Evolutionary conservation across 1,140 invertebrate genomes (phyloP), one percentile per base, ranked within the genome.

Genomic region (Cecropterus lyciades): DNA sequence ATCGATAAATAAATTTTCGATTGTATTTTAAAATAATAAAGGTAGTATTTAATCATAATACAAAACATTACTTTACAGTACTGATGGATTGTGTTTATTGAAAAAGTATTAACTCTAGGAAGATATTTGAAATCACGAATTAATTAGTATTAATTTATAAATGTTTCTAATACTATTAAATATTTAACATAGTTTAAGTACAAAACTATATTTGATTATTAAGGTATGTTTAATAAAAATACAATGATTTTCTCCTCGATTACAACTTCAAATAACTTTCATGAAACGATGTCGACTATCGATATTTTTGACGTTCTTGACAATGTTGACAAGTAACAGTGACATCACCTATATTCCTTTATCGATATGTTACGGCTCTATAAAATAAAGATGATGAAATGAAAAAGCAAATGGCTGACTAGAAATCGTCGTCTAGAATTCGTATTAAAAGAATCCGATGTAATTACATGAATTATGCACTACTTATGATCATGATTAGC

Each of bases 341-440:
- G n/a, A 43, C 40, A 14, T 43, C 40, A 43, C 48, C 20, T 9
- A 27, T 42, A 27, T 64, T 27, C 37, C 49, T 11, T 64, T 53
- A 67, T 67, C 52, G 56, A 67, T 52, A 55, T 33, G 46, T 14
- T 1, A 37, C 53, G 55, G 43, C 67, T 69, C 64, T 69, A 66
- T 16, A 56, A 37, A 43, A 30, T 46, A 68, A 51, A 59, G 72
- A 81, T 81, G 73, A 83, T 79, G 75, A 73, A 87, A 89, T 82
- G 77, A 85, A 88, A 89, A 91, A 89, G 89, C 87, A 91, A 91
- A 91, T 91, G 89, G 89, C 89, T 80, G 88, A 86, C 83, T 82
- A 80, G 72, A 84, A 87, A 84, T 82, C 82, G 82, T 82, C 87
- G 81, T 84, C 77, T 84, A 60, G 64, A 82, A 77, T 76, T 80